A percentile compares a stretch with the other conserved stretches of the same genome.
Conservation (phyloP, 1,140 invertebrate genomes). For the Drosophila kepulauana region DNA sequence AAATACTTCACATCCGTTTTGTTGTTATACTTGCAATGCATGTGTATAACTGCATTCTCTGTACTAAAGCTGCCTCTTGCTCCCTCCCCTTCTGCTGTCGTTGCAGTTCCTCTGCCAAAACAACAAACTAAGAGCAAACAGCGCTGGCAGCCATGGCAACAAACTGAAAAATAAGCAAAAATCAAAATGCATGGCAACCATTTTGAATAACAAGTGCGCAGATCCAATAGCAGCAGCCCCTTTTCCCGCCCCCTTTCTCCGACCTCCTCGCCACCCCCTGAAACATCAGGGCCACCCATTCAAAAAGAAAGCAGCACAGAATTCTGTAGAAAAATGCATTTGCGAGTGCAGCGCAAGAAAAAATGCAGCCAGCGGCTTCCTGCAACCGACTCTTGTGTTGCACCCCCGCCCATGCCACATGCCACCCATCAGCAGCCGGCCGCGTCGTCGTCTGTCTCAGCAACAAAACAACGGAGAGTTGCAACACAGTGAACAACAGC, state of each 20-base stretch:
- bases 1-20: slow-evolving; percentile 34
- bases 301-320: slow-evolving; percentile 60
- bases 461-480: slow-evolving; percentile 33
- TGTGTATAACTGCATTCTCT: slow-evolving; percentile 53
- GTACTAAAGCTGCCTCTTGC: not conserved
- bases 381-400: slow-evolving; percentile 24
- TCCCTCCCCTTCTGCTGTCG: slow-evolving; percentile 18
- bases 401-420: not conserved
- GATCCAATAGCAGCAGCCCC: slow-evolving; percentile 22
- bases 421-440: not conserved
- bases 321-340: slow-evolving; percentile 67
- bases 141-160: slow-evolving; percentile 69
- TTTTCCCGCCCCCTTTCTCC: not conserved
- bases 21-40: slow-evolving; percentile 21
- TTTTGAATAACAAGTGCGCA: slow-evolving; percentile 81
- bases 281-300: not conserved
- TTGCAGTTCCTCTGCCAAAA: slow-evolving; percentile 67
- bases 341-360: slow-evolving; percentile 77
- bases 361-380: slow-evolving; percentile 64
- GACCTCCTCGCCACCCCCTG: not conserved
- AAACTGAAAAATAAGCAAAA: slow-evolving; percentile 66
- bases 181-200: slow-evolving; percentile 81
- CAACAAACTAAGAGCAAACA: slow-evolving; percentile 64
- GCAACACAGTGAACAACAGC: slow-evolving; percentile 10
- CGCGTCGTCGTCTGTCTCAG: slow-evolving; percentile 13